Evolutionary conservation across 2,113 vertebrate genomes (phyloP).

Genomic region (Xyrauchen texanus): DNA sequence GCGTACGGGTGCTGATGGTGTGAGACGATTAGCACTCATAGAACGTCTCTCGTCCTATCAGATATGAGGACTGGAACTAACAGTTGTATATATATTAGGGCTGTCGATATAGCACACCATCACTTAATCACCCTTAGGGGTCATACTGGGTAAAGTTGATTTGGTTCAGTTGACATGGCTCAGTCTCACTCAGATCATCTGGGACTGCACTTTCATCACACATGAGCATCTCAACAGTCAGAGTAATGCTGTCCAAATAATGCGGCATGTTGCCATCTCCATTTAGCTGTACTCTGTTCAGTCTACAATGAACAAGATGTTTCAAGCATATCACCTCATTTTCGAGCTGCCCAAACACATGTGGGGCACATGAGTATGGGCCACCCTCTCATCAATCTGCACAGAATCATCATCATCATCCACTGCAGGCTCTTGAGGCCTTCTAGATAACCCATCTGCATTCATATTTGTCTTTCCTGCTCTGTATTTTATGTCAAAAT

Average conservation of each 20-base stretch:
- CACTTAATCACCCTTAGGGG: too few relatives aligned
- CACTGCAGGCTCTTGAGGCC: constrained; percentile 8
- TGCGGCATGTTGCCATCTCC: background rate
- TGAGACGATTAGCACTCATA: too few relatives aligned
- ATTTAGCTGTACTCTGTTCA: too few relatives aligned
- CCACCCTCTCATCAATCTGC: constrained; percentile 11
- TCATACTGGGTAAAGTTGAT: constrained; percentile 25
- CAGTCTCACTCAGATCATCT: constrained; percentile 13
- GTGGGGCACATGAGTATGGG: background rate
- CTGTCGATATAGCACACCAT: too few relatives aligned
- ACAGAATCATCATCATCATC: constrained; percentile 43
- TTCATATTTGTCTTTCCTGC: background rate
- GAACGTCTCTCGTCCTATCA: too few relatives aligned
- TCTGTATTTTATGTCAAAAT: constrained; percentile 46
- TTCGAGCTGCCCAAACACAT: background rate
- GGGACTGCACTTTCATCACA: constrained; percentile 36
- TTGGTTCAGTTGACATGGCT: constrained; percentile 3
- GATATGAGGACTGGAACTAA: too few relatives aligned
- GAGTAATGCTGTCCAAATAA: background rate
- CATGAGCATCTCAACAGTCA: constrained; percentile 18
- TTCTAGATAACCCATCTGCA: constrained; percentile 9
- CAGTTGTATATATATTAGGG: too few relatives aligned
- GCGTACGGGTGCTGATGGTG: too few relatives aligned
- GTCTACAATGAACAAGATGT: background rate
- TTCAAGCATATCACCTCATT: background rate